These are phyloP conservation scores for Cancer borealis DNA, from an alignment of 2,888 invertebrate genomes.

Conservation along the genomic window DNA sequence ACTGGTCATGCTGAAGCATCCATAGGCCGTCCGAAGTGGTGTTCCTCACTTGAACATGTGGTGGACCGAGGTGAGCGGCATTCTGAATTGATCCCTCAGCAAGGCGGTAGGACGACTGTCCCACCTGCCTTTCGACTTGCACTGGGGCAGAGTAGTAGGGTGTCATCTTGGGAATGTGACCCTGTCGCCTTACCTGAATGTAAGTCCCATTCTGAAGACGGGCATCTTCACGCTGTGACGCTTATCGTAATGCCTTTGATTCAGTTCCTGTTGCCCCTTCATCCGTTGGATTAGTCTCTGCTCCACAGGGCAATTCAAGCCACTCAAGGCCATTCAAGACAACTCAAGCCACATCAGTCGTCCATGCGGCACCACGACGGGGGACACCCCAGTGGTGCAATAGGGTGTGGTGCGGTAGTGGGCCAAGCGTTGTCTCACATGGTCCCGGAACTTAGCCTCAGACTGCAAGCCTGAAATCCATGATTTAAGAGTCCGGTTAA, in stretches of 20 bases:
- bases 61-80: not conserved
- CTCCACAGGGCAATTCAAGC: not conserved
- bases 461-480: not conserved
- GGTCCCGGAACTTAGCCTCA: not conserved
- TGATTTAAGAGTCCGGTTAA: not conserved
- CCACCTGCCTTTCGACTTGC: not conserved
- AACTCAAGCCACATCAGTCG: not conserved
- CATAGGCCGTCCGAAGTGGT: not conserved
- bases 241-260: not conserved
- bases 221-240: no score
- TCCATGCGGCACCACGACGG: not conserved
- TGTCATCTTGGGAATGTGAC: not conserved
- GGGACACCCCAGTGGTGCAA: not conserved
- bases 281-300: not conserved
- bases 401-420: not conserved
- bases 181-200: not conserved
- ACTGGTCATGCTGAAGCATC: not conserved
- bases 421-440: not conserved
- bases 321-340: not conserved
- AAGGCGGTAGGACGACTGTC: not conserved
- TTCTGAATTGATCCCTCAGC: not conserved
- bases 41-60: not conserved
- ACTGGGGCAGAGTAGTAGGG: not conserved
- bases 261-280: not conserved
- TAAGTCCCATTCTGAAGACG: not conserved